These are phyloP conservation scores for Graphium colonna DNA, from an alignment of 2,888 invertebrate genomes.

Conservation along the genomic window DNA sequence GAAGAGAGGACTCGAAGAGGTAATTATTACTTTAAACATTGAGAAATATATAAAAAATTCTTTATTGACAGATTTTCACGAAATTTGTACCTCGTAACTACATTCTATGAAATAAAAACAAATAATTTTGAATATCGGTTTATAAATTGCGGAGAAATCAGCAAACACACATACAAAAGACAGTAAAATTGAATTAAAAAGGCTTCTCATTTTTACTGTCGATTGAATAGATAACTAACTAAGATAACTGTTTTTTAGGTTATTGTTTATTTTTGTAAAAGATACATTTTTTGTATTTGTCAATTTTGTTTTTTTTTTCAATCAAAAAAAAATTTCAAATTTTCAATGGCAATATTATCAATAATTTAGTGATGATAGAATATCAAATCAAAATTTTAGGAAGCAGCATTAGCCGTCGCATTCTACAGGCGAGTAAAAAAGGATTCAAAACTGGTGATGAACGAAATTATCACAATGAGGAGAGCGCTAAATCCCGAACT, in stretches of 20 bases:
- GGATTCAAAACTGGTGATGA: conserved; percentile 30
- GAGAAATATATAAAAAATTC: not conserved
- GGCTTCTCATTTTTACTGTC: not conserved
- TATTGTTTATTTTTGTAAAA: not conserved
- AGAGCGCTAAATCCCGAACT: conserved; percentile 32
- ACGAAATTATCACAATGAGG: conserved; percentile 33
- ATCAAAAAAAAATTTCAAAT: no score
- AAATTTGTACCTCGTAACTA: no score
- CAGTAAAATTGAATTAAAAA: not conserved
- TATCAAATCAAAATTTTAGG: conserved; percentile 36
- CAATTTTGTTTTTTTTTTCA: no score
- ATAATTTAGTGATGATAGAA: not conserved
- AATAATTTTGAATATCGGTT: no score
- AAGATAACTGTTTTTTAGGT: not conserved
- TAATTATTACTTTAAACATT: conserved; percentile 27
- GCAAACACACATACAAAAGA: no score
- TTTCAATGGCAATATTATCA: no score
- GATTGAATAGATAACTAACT: not conserved
- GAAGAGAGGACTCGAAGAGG: conserved; percentile 50
- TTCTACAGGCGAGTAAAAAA: conserved; percentile 44
- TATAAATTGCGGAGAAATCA: no score
- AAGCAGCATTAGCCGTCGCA: conserved; percentile 50
- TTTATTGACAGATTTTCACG: not conserved
- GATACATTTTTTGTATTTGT: not conserved
- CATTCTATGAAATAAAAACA: no score